These are phyloP conservation scores for Pachliopta kotzebuea DNA, from an alignment of 2,888 invertebrate genomes.

Conservation along the genomic window DNA sequence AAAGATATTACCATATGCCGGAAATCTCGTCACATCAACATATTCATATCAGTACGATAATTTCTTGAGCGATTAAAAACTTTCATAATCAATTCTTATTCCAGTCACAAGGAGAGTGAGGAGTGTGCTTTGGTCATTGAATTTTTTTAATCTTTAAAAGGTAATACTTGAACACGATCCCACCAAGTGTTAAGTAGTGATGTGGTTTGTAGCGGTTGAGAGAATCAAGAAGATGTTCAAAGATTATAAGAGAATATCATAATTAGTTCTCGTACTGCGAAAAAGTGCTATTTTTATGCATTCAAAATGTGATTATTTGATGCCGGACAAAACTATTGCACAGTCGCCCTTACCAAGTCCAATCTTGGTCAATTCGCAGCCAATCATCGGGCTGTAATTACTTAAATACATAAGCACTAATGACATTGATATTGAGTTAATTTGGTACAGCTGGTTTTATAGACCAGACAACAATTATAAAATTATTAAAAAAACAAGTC, in stretches of 20 bases:
- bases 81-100: background rate
- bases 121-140: too few relatives aligned
- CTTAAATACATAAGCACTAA: slow-evolving; percentile 66
- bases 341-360: slow-evolving; percentile 37
- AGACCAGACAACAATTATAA: slow-evolving; percentile 25
- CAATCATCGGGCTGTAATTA: slow-evolving; percentile 59
- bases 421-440: slow-evolving; percentile 52
- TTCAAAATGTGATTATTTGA: background rate
- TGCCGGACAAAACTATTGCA: background rate
- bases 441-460: slow-evolving; percentile 51
- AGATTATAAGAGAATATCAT: background rate
- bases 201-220: background rate
- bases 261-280: background rate
- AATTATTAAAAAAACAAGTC: slow-evolving; percentile 23
- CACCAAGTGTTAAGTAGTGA: too few relatives aligned
- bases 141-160: too few relatives aligned
- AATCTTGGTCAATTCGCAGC: slow-evolving; percentile 37
- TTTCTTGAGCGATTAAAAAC: background rate
- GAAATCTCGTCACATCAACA: background rate
- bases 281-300: background rate
- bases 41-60: background rate
- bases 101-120: background rate
- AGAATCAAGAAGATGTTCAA: background rate
- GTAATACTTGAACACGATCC: too few relatives aligned
- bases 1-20: background rate